These are phyloP conservation scores for Lasioglossum oenotherae DNA, from an alignment of 2,888 invertebrate species.

Conservation along the genomic window DNA sequence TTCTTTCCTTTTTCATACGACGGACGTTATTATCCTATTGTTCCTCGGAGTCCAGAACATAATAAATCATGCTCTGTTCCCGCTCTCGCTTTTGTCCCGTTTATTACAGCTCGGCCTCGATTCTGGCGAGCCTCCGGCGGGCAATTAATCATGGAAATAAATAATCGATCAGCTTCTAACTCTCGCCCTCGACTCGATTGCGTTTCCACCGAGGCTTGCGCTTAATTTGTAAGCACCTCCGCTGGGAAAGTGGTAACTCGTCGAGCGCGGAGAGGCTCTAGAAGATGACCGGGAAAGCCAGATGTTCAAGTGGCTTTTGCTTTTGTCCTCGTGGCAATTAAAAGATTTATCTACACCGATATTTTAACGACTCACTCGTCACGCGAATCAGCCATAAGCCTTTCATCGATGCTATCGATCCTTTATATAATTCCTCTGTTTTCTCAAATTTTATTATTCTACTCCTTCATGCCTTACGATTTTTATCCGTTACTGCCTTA, in stretches of 20 bases:
- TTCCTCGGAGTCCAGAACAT: conserved; percentile 50
- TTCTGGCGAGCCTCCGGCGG: conserved; percentile 32
- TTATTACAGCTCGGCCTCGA: conserved; percentile 34
- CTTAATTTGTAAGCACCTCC: conserved; percentile 9
- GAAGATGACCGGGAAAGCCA: not conserved
- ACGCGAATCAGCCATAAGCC: not conserved
- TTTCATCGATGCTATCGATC: not conserved
- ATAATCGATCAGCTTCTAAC: conserved; percentile 45
- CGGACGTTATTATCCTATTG: conserved; percentile 62
- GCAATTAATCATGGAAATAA: conserved; percentile 62
- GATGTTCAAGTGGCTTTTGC: not conserved
- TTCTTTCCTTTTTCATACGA: conserved; percentile 13
- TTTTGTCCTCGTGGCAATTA: not conserved
- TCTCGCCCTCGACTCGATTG: conserved; percentile 1
- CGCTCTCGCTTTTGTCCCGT: conserved; percentile 17
- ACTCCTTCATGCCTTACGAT: not conserved
- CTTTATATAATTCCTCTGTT: not conserved
- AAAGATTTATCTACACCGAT: not conserved
- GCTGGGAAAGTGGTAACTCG: not conserved
- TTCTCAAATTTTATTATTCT: not conserved
- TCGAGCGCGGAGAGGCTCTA: not conserved
- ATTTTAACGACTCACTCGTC: not conserved
- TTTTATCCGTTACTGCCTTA: not conserved
- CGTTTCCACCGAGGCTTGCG: not conserved
- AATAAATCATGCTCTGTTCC: conserved; percentile 63